Conservation (phyloP, 2,888 invertebrate genomes). For the Cryptophagus acutangulus region DNA sequence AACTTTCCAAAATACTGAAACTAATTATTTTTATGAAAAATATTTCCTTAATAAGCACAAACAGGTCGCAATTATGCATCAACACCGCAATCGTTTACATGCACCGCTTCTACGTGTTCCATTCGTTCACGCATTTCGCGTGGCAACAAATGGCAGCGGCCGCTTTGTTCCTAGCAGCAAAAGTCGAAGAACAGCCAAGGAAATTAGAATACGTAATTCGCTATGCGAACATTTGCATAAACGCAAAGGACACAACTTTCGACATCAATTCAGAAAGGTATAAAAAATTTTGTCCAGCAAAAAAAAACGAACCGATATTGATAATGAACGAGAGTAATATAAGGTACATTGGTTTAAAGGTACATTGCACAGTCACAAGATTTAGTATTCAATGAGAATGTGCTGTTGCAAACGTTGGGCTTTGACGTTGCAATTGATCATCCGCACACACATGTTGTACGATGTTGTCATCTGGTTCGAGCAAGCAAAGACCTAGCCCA, state of each 20-base stretch:
- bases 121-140: conserved; percentile 93
- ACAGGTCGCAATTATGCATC: conserved; percentile 89
- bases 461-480: conserved; percentile 92
- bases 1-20: conserved; percentile 1
- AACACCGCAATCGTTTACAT: conserved; percentile 99
- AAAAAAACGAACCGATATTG: background rate
- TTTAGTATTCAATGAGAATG: conserved; percentile 94
- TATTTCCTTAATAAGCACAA: conserved; percentile 39
- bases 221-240: conserved; percentile 84
- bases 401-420: conserved; percentile 92
- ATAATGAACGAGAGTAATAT: background rate
- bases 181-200: conserved; percentile 97
- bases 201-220: conserved; percentile 97
- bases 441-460: conserved; percentile 95
- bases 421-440: conserved; percentile 98
- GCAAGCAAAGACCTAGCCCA: conserved; percentile 96
- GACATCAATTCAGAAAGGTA: conserved; percentile 73
- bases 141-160: conserved; percentile 92
- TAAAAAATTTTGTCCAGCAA: conserved; percentile 29
- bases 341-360: conserved; percentile 29
- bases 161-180: conserved; percentile 93
- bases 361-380: conserved; percentile 80
- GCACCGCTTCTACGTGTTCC: conserved; percentile 99
- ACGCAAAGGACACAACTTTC: conserved; percentile 60
- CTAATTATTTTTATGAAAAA: conserved; percentile 5